phyloP scores from a whole-genome alignment of 2,888 invertebrate species.

The Andrena bicolor region DNA sequence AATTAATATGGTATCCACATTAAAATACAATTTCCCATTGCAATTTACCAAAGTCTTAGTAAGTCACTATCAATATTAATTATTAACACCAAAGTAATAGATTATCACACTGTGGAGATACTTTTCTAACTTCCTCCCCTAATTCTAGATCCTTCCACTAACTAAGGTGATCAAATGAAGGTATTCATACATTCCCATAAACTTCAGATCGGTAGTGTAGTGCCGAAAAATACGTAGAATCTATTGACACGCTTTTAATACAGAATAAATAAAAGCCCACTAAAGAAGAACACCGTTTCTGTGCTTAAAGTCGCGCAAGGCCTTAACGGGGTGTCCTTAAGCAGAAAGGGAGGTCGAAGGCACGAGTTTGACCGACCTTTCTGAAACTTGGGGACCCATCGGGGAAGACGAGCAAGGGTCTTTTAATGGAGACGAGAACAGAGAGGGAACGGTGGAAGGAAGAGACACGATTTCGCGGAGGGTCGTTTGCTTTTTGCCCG shows the following conservation, averaged over 20 bases:
- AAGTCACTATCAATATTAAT: too few relatives aligned
- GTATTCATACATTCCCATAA: too few relatives aligned
- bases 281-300: constrained; percentile 14
- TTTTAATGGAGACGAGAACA: constrained; percentile 62
- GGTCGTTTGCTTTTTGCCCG: constrained; percentile 77
- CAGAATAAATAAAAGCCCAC: neutral
- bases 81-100: too few relatives aligned
- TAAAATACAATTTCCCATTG: too few relatives aligned
- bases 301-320: constrained; percentile 5
- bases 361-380: constrained; percentile 69
- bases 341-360: constrained; percentile 43
- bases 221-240: neutral
- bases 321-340: constrained; percentile 39
- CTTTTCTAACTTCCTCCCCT: too few relatives aligned
- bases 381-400: constrained; percentile 69
- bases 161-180: too few relatives aligned
- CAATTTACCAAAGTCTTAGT: too few relatives aligned
- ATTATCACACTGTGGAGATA: too few relatives aligned
- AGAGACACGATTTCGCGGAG: constrained; percentile 63
- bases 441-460: constrained; percentile 46
- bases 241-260: neutral
- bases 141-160: too few relatives aligned
- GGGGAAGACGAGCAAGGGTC: constrained; percentile 58
- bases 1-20: too few relatives aligned
- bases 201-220: too few relatives aligned